phyloP scores from a whole-genome alignment of 1,140 invertebrate species.

The Heliconius eleuchia region DNA sequence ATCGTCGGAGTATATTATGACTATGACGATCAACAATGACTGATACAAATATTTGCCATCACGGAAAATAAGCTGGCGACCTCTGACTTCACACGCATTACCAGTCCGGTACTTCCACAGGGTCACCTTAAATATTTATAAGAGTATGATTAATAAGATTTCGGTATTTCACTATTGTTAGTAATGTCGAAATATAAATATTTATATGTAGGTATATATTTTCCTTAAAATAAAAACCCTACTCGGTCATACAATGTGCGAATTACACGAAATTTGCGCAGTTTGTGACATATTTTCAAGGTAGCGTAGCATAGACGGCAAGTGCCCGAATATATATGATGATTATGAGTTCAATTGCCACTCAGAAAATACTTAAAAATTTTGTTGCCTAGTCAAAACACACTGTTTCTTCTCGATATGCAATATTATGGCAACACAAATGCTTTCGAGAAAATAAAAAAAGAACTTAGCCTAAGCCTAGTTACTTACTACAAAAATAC shows the following conservation, averaged over 20 bases:
- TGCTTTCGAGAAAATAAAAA: no score
- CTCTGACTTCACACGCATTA: not conserved
- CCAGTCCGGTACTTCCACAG: not conserved
- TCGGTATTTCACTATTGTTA: not conserved
- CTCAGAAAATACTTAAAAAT: no score
- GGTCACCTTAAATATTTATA: not conserved
- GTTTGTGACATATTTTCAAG: not conserved
- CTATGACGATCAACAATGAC: not conserved
- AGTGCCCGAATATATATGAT: no score
- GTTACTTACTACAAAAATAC: no score
- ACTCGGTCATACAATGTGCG: not conserved
- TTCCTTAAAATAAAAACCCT: constrained; percentile 9
- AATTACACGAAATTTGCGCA: not conserved
- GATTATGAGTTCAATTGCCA: no score
- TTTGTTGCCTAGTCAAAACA: no score
- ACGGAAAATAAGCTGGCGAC: not conserved
- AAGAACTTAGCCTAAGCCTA: no score
- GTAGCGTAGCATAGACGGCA: not conserved
- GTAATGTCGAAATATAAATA: not conserved
- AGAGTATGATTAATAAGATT: not conserved
- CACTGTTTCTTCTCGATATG: no score
- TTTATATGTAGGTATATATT: not conserved
- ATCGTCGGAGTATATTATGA: not conserved
- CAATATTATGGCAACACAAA: no score
- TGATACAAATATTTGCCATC: not conserved